These are phyloP conservation scores for Syrmaticus mikado DNA, from an alignment of 2,113 vertebrate genomes.

Conservation along the genomic window DNA sequence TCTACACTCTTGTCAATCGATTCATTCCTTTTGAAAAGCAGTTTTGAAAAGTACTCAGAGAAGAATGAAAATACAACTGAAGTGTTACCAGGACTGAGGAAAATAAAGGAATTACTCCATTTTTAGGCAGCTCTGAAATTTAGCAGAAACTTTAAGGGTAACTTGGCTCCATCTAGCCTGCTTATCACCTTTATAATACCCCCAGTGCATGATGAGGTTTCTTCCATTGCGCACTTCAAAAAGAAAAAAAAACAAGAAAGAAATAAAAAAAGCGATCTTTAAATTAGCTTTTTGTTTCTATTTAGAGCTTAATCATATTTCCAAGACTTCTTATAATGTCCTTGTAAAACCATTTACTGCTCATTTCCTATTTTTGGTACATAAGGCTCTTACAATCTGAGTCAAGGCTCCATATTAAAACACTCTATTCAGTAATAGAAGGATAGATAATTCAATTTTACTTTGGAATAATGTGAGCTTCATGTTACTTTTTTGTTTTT, in stretches of 20 bases:
- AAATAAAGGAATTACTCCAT: not conserved
- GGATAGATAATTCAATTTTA: slow-evolving; percentile 4
- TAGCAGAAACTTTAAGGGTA: not conserved
- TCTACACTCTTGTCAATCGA: not conserved
- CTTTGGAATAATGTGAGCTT: not conserved
- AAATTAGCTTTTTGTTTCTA: slow-evolving; percentile 16
- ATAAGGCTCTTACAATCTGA: slow-evolving; percentile 19
- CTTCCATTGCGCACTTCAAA: not conserved
- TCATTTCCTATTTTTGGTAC: not conserved
- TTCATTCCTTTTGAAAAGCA: not conserved
- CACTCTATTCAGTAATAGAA: not conserved
- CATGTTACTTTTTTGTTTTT: slow-evolving; percentile 30
- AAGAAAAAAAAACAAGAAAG: not conserved
- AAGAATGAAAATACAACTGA: not conserved
- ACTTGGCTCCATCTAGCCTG: not conserved
- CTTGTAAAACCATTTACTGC: slow-evolving; percentile 9
- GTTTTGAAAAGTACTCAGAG: not conserved
- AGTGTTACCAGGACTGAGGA: not conserved
- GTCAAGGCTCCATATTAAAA: not conserved
- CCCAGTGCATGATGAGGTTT: not conserved
- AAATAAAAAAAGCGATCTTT: not conserved
- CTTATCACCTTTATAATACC: not conserved
- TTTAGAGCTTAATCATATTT: not conserved
- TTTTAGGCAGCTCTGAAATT: not conserved
- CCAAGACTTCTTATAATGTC: not conserved